Conservation (phyloP, 1,140 invertebrate genomes). For the Nasonia longicornis region DNA sequence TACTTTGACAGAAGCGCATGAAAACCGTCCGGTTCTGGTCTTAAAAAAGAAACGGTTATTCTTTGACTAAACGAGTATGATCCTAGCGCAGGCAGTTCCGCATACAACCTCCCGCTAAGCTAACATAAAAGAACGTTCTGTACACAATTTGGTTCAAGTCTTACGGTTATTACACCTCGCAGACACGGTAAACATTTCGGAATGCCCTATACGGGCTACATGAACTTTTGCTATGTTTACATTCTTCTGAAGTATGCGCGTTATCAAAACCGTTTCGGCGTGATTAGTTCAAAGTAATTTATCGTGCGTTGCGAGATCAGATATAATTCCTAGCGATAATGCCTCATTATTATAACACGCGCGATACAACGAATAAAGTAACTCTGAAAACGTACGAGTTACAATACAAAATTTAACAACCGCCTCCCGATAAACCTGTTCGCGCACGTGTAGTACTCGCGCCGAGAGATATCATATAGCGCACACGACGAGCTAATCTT, state of each 20-base stretch:
- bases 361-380: not conserved
- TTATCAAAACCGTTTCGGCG: not conserved
- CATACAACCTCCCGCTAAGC: not conserved
- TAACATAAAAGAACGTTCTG: not conserved
- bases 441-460: not conserved
- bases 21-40: not conserved
- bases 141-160: not conserved
- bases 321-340: not conserved
- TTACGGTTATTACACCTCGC: not conserved
- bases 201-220: not conserved
- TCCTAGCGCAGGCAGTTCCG: not conserved
- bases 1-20: not conserved
- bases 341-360: not conserved
- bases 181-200: not conserved
- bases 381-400: not conserved
- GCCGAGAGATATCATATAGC: not conserved
- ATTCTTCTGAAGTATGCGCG: not conserved
- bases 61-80: not conserved
- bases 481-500: not conserved
- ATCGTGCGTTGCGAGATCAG: not conserved
- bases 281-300: not conserved
- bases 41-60: slow-evolving; percentile 18
- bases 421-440: not conserved
- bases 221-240: not conserved
- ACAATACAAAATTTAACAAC: slow-evolving; percentile 14